Percentiles rank a stretch among this genome's conserved stretches.
Conservation (phyloP, 2,888 invertebrate genomes). For the Athripsodes cinereus region DNA sequence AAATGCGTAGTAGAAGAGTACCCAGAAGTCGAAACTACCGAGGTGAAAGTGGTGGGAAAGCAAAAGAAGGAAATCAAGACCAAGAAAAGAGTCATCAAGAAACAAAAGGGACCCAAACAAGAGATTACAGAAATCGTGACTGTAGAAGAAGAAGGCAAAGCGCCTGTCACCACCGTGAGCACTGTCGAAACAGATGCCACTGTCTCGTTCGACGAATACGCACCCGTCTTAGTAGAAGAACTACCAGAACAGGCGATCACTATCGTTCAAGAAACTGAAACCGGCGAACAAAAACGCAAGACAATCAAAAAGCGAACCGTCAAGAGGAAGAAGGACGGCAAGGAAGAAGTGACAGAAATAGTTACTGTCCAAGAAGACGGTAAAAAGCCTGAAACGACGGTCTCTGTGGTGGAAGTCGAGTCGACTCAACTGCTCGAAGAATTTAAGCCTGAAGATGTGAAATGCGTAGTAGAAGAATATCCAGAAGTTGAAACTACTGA, state of each 20-base stretch:
- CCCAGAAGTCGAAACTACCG: constrained; percentile 28
- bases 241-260: constrained; percentile 29
- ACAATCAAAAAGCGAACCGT: constrained; percentile 38
- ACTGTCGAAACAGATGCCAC: neutral
- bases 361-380: constrained; percentile 38
- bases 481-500: constrained; percentile 11
- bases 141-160: constrained; percentile 33
- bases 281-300: constrained; percentile 30
- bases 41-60: constrained; percentile 31
- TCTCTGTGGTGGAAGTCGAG: neutral
- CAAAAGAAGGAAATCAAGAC: constrained; percentile 29
- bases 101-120: constrained; percentile 33
- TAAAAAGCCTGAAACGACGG: constrained; percentile 38
- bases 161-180: constrained; percentile 29
- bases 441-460: constrained; percentile 31
- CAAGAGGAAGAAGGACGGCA: constrained; percentile 35
- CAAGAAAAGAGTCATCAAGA: constrained; percentile 42
- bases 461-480: constrained; percentile 12
- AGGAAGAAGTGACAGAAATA: constrained; percentile 39
- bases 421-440: constrained; percentile 21
- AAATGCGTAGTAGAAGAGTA: constrained; percentile 31
- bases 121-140: constrained; percentile 46
- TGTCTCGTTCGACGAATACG: neutral
- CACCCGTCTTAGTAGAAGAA: constrained; percentile 28
- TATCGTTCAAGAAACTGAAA: constrained; percentile 29